Evolutionary conservation across 2,888 invertebrate genomes (phyloP).

Genomic region (Drosophila birchii): DNA sequence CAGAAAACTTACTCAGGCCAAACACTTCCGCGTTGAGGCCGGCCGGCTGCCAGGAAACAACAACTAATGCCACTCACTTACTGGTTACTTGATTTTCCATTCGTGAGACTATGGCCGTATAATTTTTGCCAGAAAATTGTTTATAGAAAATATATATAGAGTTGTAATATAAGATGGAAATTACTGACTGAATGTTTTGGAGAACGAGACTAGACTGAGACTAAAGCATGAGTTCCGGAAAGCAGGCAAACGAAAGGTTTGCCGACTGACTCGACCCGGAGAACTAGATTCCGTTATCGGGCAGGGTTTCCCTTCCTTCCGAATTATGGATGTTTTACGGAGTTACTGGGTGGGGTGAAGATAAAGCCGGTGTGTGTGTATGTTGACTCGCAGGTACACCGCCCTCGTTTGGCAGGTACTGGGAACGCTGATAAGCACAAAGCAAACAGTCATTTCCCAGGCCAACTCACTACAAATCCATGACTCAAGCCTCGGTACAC

Average conservation of each 20-base stretch:
- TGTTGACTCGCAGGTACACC: conserved; percentile 40
- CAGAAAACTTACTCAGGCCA: conserved; percentile 46
- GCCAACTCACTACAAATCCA: not conserved
- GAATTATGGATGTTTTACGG: not conserved
- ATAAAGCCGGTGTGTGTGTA: conserved; percentile 8
- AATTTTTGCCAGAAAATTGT: conserved; percentile 1
- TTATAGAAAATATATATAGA: conserved; percentile 43
- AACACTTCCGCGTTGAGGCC: conserved; percentile 46
- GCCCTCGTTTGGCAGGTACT: conserved; percentile 25
- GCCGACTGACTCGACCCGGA: conserved; percentile 1
- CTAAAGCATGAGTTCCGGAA: not conserved
- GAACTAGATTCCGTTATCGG: conserved; percentile 7
- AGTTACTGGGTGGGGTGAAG: conserved; percentile 3
- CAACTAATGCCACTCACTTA: not conserved
- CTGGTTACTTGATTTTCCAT: conserved; percentile 6
- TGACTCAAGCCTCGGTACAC: conserved; percentile 29
- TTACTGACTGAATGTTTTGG: conserved; percentile 5
- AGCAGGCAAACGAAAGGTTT: conserved; percentile 20
- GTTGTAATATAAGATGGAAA: not conserved
- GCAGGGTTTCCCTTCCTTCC: conserved; percentile 7
- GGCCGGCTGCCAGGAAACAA: not conserved
- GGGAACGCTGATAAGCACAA: conserved; percentile 15
- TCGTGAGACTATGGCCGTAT: not conserved
- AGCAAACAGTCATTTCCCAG: conserved; percentile 4
- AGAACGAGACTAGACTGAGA: conserved; percentile 17